Percentiles rank a stretch among this genome's conserved stretches.
Conservation (phyloP, 2,888 invertebrate genomes). For the Archaeoteleia sp. region DNA sequence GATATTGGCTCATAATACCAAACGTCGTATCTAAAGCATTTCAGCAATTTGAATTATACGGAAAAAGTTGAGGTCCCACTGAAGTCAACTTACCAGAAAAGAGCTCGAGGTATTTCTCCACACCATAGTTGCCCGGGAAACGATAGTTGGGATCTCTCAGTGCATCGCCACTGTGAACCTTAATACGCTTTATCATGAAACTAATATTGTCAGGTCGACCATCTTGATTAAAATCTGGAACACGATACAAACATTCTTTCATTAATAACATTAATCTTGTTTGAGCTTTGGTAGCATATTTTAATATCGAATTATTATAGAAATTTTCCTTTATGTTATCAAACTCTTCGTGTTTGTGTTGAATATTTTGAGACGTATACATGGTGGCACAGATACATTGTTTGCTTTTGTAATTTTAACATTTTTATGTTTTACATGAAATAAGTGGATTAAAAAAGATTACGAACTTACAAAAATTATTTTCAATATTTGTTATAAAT, state of each 20-base stretch:
- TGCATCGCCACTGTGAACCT: constrained; percentile 92
- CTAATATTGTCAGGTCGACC: constrained; percentile 94
- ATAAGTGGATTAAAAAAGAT: no score
- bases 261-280: constrained; percentile 40
- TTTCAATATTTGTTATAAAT: no score
- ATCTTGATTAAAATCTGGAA: constrained; percentile 86
- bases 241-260: constrained; percentile 34
- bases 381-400: no score
- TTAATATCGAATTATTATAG: no score
- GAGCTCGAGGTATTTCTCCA: constrained; percentile 97
- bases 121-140: constrained; percentile 96
- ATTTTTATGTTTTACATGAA: no score
- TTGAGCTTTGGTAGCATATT: no score
- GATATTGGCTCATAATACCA: constrained; percentile 37
- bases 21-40: constrained; percentile 46
- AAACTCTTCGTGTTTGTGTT: no score
- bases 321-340: no score
- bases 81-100: constrained; percentile 86
- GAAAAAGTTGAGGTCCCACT: constrained; percentile 31
- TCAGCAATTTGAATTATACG: constrained; percentile 55
- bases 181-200: constrained; percentile 96
- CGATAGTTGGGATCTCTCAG: constrained; percentile 90
- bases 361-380: no score
- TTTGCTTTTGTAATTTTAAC: no score
- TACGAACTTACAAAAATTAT: no score